Evolutionary conservation across 2,113 vertebrate genomes (phyloP).

Genomic region (Bombycilla garrulus): DNA sequence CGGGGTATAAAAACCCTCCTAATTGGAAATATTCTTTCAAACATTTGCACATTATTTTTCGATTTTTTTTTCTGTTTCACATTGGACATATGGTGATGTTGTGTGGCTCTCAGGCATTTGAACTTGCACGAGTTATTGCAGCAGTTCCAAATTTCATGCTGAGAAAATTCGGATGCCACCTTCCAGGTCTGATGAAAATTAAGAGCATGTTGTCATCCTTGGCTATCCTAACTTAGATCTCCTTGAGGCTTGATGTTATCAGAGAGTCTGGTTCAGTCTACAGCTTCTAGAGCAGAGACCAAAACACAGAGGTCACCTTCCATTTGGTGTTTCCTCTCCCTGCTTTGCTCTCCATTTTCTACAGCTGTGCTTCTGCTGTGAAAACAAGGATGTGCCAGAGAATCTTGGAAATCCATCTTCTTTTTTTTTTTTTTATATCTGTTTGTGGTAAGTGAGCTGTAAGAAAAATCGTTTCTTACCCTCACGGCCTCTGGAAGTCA

Average conservation of each 20-base stretch:
- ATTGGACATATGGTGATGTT: background rate
- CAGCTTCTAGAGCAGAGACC: background rate
- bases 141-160: background rate
- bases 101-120: background rate
- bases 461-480: background rate
- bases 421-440: background rate
- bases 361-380: background rate
- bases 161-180: background rate
- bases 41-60: background rate
- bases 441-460: background rate
- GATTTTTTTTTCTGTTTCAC: background rate
- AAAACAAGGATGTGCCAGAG: background rate
- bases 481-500: background rate
- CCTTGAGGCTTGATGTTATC: background rate
- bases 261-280: background rate
- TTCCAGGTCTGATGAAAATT: background rate
- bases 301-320: background rate
- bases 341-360: background rate
- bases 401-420: background rate
- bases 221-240: background rate
- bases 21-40: background rate
- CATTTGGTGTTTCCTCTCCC: background rate
- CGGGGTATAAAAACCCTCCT: background rate
- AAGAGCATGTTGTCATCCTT: background rate
- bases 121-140: background rate